A percentile compares a stretch with the other conserved stretches of the same genome.
These are phyloP conservation scores for Drosophila vallismaia DNA, from an alignment of 2,888 invertebrate genomes.

Conservation along the genomic window DNA sequence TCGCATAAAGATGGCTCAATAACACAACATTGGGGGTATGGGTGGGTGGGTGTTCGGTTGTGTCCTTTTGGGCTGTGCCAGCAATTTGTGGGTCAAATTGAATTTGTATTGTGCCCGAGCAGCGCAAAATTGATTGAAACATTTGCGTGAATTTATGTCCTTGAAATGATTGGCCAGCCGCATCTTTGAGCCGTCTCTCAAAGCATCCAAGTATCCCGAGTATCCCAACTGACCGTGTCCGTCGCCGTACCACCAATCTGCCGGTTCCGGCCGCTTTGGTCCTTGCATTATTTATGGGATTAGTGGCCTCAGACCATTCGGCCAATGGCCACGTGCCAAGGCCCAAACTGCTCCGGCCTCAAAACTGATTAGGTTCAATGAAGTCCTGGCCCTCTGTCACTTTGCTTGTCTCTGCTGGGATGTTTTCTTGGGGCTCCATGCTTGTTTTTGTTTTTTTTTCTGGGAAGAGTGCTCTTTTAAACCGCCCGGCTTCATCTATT, in stretches of 20 bases:
- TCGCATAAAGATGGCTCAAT: constrained; percentile 75
- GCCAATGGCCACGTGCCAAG: constrained; percentile 60
- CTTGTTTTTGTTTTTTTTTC: background rate
- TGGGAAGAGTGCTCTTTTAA: background rate
- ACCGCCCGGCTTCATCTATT: constrained; percentile 57
- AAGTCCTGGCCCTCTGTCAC: constrained; percentile 42
- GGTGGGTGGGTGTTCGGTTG: constrained; percentile 6
- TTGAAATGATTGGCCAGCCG: constrained; percentile 74
- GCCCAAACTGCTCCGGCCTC: constrained; percentile 65
- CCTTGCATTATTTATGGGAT: constrained; percentile 75
- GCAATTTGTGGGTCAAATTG: constrained; percentile 78
- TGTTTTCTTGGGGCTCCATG: constrained; percentile 13
- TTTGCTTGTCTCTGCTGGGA: constrained; percentile 32
- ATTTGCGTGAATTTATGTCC: constrained; percentile 77
- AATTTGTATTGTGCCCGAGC: constrained; percentile 74
- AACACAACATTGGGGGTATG: constrained; percentile 64
- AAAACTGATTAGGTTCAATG: constrained; percentile 78
- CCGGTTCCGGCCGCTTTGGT: constrained; percentile 17
- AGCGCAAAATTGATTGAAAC: constrained; percentile 75
- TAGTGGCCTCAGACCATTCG: constrained; percentile 58
- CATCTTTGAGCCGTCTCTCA: constrained; percentile 48
- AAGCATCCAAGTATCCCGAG: background rate
- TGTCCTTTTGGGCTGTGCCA: constrained; percentile 56
- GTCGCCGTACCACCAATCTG: constrained; percentile 24
- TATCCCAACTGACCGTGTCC: constrained; percentile 18